Evolutionary conservation across 2,797 vertebrate genomes (phyloP), one percentile per base, ranked within the genome.

Genomic region (Macroramphosus scolopax): DNA sequence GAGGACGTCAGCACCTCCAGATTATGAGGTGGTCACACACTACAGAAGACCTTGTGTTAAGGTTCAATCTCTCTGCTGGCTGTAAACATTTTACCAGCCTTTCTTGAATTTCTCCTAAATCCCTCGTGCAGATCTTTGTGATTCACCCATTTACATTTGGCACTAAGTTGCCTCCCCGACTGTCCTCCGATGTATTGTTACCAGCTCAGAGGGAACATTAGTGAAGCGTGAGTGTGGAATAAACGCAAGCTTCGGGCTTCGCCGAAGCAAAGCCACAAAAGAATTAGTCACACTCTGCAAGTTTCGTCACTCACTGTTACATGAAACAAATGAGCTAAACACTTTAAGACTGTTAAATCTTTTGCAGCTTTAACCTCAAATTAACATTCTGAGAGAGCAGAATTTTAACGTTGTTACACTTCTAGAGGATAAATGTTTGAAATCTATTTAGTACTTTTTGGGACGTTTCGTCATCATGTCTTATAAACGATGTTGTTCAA

Each of bases 271-370:
- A 54, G 60, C 62, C 47, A 70, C 64, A 51, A 43, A 4, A 68
- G 69, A 77, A 81, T 84, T 82, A 80, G 80, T 82, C 78, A 69
- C 78, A 53, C 69, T 79, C 61, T 17, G 51, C 63, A 48, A 69
- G 71, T 80, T 79, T 63, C 54, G 55, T 79, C 55, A 64, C 67
- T 78, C 53, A 64, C 66, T 81, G 72, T 74, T 66, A 69, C 34
- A 64, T 66, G 43, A 75, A 82, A 78, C 59, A 65, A 84, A 86
- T 85, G 80, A 87, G 72, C 72, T 78, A 69, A 85, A 75, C 87
- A 89, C 87, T 84, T 82, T 80, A 88, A 86, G 89, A 90, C 89
- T 91, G 89, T 92, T 91, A 88, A 84, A 84, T 75, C 76, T 82
- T 63, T n/a, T 73, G 70, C 82, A 81, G 83, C 87, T 87, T 85